Conservation (phyloP, 1,140 invertebrate genomes). For the Drosophila pachea region DNA sequence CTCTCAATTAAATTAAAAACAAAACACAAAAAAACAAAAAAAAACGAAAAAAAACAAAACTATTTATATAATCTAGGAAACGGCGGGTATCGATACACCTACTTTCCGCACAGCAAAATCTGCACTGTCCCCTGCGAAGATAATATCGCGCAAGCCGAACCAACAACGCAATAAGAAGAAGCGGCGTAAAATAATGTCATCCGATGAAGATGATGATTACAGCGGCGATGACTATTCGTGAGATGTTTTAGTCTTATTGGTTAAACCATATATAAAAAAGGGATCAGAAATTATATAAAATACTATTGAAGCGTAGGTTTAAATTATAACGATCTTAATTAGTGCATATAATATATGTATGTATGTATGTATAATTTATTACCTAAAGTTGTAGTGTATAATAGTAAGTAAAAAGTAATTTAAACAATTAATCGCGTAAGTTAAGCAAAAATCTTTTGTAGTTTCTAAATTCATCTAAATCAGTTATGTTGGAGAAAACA, state of each 20-base stretch:
- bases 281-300: constrained; percentile 25
- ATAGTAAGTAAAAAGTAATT: constrained; percentile 37
- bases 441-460: constrained; percentile 34
- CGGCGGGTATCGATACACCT: constrained; percentile 25
- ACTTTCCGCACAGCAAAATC: constrained; percentile 38
- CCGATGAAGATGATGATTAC: constrained; percentile 65
- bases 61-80: constrained; percentile 37
- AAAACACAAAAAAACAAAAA: neutral
- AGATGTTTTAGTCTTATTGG: constrained; percentile 33
- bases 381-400: constrained; percentile 32
- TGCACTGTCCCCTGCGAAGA: constrained; percentile 33
- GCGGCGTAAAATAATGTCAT: constrained; percentile 62
- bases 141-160: constrained; percentile 43
- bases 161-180: constrained; percentile 58
- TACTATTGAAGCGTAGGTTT: constrained; percentile 26
- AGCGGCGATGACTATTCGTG: constrained; percentile 66
- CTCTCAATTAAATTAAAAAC: too few species aligned
- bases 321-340: constrained; percentile 40
- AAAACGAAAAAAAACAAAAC: neutral
- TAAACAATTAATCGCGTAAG: constrained; percentile 7
- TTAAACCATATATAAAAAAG: constrained; percentile 26
- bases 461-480: constrained; percentile 30
- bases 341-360: constrained; percentile 40
- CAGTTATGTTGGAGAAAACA: constrained; percentile 27
- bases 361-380: constrained; percentile 50